A percentile compares a stretch with the other conserved stretches of the same genome.
Evolutionary conservation across 1,140 invertebrate species (phyloP).

Genomic region (Drosophila nigrodunni): DNA sequence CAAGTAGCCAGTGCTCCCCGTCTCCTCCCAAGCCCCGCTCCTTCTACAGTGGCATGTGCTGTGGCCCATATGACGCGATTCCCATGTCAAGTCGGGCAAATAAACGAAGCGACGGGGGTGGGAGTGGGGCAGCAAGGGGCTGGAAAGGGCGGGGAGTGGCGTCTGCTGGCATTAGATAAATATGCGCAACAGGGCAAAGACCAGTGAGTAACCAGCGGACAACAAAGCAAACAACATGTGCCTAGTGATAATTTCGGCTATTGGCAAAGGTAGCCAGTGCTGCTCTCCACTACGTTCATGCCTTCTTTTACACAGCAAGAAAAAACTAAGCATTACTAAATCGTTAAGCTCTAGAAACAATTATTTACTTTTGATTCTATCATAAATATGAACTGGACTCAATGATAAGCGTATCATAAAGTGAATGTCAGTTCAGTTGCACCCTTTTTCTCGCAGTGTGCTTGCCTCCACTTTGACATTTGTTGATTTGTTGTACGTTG

Average conservation of each 20-base stretch:
- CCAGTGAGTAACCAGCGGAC: not conserved
- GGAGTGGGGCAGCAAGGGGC: not conserved
- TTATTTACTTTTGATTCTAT: too few relatives aligned
- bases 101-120: not conserved
- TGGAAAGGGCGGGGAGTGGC: not conserved
- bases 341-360: too few relatives aligned
- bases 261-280: conserved; percentile 14
- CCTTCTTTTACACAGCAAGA: too few relatives aligned
- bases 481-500: conserved; percentile 19
- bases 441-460: not conserved
- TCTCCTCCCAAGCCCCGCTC: not conserved
- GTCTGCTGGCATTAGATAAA: conserved; percentile 61
- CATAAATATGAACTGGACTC: too few relatives aligned
- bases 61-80: conserved; percentile 62
- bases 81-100: conserved; percentile 60
- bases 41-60: conserved; percentile 15
- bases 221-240: conserved; percentile 25
- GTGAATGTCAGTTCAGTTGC: too few relatives aligned
- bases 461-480: not conserved
- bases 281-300: too few relatives aligned
- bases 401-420: too few relatives aligned
- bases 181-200: conserved; percentile 32
- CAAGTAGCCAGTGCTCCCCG: not conserved
- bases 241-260: conserved; percentile 36
- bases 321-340: too few relatives aligned